Percentiles rank a stretch among this genome's conserved stretches.
Evolutionary conservation across 2,888 invertebrate species (phyloP).

Genomic region (Lycocerus yunnanus): DNA sequence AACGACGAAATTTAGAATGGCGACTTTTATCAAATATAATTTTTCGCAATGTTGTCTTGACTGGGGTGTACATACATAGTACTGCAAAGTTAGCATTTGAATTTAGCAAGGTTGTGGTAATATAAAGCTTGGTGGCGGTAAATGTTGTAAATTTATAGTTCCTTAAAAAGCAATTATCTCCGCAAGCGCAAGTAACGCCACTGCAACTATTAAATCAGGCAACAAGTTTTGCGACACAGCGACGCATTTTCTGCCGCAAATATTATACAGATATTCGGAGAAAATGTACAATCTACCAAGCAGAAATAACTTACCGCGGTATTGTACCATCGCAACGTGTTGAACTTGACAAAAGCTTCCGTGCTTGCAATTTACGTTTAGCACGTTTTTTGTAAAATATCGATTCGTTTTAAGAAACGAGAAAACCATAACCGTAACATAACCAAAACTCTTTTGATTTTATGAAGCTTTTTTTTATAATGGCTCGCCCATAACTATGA

Average conservation of each 20-base stretch:
- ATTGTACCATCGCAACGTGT: neutral
- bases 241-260: conserved; percentile 24
- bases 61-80: conserved; percentile 14
- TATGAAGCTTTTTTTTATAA: conserved; percentile 17
- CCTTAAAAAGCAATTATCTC: conserved; percentile 49
- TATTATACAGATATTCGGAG: conserved; percentile 21
- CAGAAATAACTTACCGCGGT: neutral
- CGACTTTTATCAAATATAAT: neutral
- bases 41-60: conserved; percentile 6
- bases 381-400: conserved; percentile 7
- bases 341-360: conserved; percentile 4
- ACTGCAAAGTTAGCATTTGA: conserved; percentile 27
- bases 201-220: conserved; percentile 44
- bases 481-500: conserved; percentile 17
- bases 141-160: conserved; percentile 47
- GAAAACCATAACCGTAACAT: conserved; percentile 16
- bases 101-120: conserved; percentile 39
- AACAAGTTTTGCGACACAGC: conserved; percentile 28
- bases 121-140: conserved; percentile 40
- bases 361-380: conserved; percentile 3
- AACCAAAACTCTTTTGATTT: conserved; percentile 22
- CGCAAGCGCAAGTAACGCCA: conserved; percentile 32
- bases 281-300: conserved; percentile 19
- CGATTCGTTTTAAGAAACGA: conserved; percentile 10
- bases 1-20: too few relatives aligned